These are phyloP conservation scores for Haplochromis burtoni DNA, from an alignment of 2,113 vertebrate species.

Conservation along the genomic window DNA sequence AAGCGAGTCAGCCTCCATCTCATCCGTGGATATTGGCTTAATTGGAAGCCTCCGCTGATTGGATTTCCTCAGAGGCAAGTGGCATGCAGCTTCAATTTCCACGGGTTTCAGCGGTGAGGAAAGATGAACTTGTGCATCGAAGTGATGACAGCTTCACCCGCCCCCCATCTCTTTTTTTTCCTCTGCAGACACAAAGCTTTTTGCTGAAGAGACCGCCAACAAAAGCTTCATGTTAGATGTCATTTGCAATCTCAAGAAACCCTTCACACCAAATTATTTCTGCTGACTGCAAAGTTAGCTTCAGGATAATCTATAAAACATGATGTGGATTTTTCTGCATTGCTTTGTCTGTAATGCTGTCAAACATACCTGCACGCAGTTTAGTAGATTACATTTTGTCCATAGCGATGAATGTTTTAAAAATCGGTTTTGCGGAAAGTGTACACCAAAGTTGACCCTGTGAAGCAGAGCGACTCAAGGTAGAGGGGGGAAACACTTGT, in stretches of 20 bases:
- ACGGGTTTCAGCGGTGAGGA: not conserved
- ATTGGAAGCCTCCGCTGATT: constrained; percentile 22
- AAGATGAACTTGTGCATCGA: not conserved
- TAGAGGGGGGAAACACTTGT: not conserved
- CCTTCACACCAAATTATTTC: not conserved
- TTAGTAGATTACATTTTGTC: not conserved
- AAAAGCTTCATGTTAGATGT: not conserved
- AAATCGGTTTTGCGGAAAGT: not conserved
- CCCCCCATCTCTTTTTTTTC: not conserved
- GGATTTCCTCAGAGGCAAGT: constrained; percentile 28
- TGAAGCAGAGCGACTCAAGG: not conserved
- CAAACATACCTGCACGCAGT: not conserved
- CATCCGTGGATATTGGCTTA: constrained; percentile 10
- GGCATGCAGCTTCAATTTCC: not conserved
- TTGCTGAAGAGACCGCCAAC: not conserved
- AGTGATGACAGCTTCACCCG: not conserved
- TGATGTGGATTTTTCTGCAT: not conserved
- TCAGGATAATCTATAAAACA: not conserved
- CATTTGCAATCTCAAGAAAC: not conserved
- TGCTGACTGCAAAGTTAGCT: not conserved
- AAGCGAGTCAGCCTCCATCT: not conserved
- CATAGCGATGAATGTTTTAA: not conserved
- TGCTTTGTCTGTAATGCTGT: not conserved
- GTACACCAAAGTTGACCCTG: not conserved
- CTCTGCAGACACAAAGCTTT: not conserved